Conservation (phyloP, 2,888 invertebrate species). For the Dolichomitus sp. region DNA sequence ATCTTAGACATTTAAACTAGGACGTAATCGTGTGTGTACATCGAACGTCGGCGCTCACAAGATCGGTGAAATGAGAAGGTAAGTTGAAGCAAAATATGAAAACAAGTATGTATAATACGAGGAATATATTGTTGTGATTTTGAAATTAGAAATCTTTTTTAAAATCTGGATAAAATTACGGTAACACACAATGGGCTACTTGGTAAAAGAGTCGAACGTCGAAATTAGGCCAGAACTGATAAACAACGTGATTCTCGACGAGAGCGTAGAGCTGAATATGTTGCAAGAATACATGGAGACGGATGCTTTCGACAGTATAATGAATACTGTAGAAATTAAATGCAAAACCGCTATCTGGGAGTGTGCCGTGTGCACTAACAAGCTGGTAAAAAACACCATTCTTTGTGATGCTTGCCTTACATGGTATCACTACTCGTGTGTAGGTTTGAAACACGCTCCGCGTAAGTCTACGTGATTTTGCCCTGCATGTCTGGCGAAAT, state of each 20-base stretch:
- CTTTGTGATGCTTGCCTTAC: conserved; percentile 6
- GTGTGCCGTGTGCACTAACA: not conserved
- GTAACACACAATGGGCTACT: no score
- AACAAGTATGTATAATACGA: no score
- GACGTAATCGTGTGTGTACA: no score
- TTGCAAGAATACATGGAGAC: not conserved
- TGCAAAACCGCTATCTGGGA: conserved; percentile 4
- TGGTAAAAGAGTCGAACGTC: conserved; percentile 6
- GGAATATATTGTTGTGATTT: no score
- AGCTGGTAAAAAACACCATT: not conserved
- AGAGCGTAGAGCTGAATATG: not conserved
- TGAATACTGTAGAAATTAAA: not conserved
- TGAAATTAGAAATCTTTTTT: no score
- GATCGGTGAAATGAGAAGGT: no score
- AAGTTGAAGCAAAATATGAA: no score
- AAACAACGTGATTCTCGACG: not conserved
- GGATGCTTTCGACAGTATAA: not conserved
- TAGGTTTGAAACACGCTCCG: not conserved
- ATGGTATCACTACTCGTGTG: conserved; percentile 1
- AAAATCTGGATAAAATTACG: no score
- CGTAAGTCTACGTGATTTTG: conserved; percentile 2
- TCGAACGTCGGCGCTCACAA: no score
- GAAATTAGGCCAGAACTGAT: conserved; percentile 8
- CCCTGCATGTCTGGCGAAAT: not conserved
- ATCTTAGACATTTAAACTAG: no score